Evolutionary conservation across 2,113 vertebrate genomes (phyloP).

Genomic region (Passer montanus): DNA sequence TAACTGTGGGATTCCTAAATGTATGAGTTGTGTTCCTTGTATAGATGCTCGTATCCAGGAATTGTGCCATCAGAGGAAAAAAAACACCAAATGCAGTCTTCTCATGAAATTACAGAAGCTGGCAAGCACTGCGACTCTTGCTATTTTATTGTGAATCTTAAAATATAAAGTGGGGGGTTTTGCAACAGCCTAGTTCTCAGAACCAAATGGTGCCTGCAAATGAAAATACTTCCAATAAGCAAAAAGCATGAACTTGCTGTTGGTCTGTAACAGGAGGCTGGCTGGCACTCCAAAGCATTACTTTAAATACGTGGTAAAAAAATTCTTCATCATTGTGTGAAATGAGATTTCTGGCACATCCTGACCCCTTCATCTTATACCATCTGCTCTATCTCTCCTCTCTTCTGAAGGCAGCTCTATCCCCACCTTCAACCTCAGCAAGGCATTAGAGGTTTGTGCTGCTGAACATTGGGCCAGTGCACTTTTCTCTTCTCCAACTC

Average conservation of each 20-base stretch:
- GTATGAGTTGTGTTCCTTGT: neutral
- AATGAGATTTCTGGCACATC: neutral
- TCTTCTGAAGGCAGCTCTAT: neutral
- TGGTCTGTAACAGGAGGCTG: neutral
- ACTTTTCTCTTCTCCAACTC: neutral
- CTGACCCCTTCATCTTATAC: neutral
- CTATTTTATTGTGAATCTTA: constrained; percentile 32
- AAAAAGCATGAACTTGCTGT: neutral
- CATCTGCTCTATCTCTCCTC: neutral
- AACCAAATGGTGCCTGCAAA: neutral
- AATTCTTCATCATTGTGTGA: neutral
- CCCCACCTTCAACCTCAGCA: neutral
- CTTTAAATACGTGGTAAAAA: neutral
- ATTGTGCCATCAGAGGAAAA: constrained; percentile 2
- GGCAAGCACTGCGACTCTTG: neutral
- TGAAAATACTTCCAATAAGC: neutral
- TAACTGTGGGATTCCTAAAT: constrained; percentile 8
- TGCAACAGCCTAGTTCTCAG: neutral
- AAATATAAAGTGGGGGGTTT: neutral
- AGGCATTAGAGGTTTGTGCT: neutral
- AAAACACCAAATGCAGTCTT: neutral
- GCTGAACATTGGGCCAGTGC: neutral
- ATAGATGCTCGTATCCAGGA: neutral
- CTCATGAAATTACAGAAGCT: constrained; percentile 3
- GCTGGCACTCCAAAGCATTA: neutral